phyloP scores from a whole-genome alignment of 2,113 vertebrate species.

The Spermophilus dauricus region DNA sequence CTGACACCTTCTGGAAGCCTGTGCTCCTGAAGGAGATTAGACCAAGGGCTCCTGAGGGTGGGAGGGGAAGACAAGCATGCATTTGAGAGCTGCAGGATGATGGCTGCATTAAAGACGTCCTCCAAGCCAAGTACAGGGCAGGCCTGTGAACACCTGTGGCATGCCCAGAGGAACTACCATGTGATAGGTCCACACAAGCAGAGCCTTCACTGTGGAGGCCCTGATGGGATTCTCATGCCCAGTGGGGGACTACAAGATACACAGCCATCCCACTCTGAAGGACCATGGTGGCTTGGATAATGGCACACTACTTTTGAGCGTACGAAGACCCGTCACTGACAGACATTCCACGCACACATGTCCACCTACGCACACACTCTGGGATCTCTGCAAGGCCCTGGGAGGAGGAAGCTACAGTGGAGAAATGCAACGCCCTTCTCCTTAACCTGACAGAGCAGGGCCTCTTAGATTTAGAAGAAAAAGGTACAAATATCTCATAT shows the following conservation, averaged over 20 bases:
- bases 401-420: background rate
- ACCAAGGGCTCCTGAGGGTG: background rate
- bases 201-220: background rate
- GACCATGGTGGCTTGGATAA: background rate
- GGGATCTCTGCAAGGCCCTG: background rate
- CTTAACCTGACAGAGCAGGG: background rate
- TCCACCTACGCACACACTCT: background rate
- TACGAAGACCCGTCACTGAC: accelerated
- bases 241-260: background rate
- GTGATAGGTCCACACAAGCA: background rate
- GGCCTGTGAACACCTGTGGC: background rate
- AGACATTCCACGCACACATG: accelerated
- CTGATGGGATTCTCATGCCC: background rate
- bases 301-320: accelerated
- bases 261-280: background rate
- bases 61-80: background rate
- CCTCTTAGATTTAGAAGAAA: background rate
- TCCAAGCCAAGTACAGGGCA: background rate
- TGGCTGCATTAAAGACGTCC: background rate
- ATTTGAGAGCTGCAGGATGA: background rate
- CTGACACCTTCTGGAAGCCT: background rate
- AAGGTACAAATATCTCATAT: background rate
- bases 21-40: background rate
- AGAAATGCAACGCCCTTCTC: background rate
- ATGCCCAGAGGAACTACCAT: background rate